These are phyloP conservation scores for Drosophila prostipennis DNA, from an alignment of 2,888 invertebrate species.

Conservation along the genomic window DNA sequence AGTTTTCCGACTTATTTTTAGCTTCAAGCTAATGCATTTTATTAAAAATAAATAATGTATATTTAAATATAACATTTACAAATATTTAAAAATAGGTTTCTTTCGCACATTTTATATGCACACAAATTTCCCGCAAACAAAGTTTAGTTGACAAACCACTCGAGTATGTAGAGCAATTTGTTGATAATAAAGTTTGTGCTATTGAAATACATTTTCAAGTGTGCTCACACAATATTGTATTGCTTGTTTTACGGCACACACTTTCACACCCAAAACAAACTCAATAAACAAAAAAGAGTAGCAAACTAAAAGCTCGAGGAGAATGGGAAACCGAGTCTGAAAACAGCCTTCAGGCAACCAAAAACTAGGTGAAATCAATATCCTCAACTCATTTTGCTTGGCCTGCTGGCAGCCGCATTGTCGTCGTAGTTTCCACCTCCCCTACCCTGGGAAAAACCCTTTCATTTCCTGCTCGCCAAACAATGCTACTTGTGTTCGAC, in stretches of 20 bases:
- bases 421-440: slow-evolving; percentile 30
- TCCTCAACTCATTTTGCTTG: slow-evolving; percentile 61
- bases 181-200: slow-evolving; percentile 37
- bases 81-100: not conserved
- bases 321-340: slow-evolving; percentile 16
- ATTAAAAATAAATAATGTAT: too few relatives aligned
- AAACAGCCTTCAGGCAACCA: slow-evolving; percentile 36
- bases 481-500: slow-evolving; percentile 46
- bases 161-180: slow-evolving; percentile 32
- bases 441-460: slow-evolving; percentile 13
- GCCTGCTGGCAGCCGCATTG: slow-evolving; percentile 42
- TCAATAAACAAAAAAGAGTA: slow-evolving; percentile 23
- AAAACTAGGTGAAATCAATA: slow-evolving; percentile 74
- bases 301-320: slow-evolving; percentile 15
- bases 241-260: slow-evolving; percentile 41
- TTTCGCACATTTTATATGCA: not conserved
- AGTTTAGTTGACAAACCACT: slow-evolving; percentile 29
- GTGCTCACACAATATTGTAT: slow-evolving; percentile 29
- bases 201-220: slow-evolving; percentile 42
- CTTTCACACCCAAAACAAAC: slow-evolving; percentile 20
- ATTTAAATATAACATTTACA: not conserved
- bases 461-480: slow-evolving; percentile 48
- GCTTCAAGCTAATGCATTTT: too few relatives aligned
- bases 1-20: too few relatives aligned
- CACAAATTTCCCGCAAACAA: not conserved